Percentiles rank a stretch among this genome's conserved stretches.
phyloP scores from a whole-genome alignment of 2,797 vertebrate species.

The Phylloscopus collybita region DNA sequence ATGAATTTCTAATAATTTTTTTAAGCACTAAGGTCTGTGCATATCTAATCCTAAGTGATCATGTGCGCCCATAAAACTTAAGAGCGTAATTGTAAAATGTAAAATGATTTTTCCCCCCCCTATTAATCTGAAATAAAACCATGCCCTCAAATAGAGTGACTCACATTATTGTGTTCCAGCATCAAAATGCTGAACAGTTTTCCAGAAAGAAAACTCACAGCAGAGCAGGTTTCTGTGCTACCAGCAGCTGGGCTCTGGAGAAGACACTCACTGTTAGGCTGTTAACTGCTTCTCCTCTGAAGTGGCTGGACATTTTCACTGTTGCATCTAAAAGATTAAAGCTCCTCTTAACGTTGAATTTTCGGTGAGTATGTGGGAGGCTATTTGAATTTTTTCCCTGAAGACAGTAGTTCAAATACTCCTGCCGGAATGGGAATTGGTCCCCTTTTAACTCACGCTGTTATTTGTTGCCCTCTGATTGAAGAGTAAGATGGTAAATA shows the following conservation, averaged over 20 bases:
- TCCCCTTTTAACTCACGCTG: not conserved
- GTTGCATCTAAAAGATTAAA: not conserved
- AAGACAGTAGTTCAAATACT: slow-evolving; percentile 27
- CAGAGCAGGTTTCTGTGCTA: not conserved
- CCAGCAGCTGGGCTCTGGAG: not conserved
- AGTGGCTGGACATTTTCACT: not conserved
- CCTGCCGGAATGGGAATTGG: not conserved
- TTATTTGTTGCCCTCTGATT: slow-evolving; percentile 11
- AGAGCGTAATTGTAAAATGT: not conserved
- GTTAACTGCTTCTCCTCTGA: not conserved
- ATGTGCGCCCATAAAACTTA: accelerated
- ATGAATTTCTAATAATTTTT: not conserved
- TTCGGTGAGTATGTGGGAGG: not conserved
- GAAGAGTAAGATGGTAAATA: slow-evolving; percentile 23
- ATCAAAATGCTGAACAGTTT: not conserved
- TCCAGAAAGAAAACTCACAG: not conserved
- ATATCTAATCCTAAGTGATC: not conserved
- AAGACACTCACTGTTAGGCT: not conserved
- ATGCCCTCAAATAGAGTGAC: not conserved
- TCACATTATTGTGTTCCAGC: not conserved
- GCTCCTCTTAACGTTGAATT: not conserved
- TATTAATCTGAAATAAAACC: not conserved
- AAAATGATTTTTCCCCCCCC: not conserved
- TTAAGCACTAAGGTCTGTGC: not conserved
- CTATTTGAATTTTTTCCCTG: slow-evolving; percentile 19